Conservation (phyloP, 2,797 vertebrate species). For the Mormyrops boulengeri region DNA sequence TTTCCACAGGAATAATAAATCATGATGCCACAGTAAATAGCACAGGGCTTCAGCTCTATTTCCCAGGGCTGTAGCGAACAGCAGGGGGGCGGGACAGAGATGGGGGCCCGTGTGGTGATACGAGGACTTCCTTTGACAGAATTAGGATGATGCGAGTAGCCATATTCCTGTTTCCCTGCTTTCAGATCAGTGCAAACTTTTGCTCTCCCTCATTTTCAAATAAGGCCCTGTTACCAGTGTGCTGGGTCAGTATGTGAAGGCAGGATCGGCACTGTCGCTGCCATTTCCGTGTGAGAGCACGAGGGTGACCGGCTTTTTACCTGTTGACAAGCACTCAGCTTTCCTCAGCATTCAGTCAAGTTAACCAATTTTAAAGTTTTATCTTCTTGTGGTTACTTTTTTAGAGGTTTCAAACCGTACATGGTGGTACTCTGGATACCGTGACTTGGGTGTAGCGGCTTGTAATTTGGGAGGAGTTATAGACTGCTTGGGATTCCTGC, state of each 20-base stretch:
- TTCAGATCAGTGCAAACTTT: background rate
- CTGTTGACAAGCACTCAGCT: background rate
- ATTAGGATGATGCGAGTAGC: background rate
- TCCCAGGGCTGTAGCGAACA: background rate
- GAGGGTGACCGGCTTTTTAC: background rate
- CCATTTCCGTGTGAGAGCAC: background rate
- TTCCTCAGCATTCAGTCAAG: background rate
- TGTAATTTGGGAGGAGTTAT: background rate
- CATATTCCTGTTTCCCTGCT: constrained; percentile 9
- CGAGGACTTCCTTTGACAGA: background rate
- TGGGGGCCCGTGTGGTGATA: background rate
- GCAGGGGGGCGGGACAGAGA: background rate
- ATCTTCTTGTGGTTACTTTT: background rate
- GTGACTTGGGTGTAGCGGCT: background rate
- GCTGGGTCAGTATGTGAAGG: background rate
- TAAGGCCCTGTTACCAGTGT: background rate
- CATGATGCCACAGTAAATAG: background rate
- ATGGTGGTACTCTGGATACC: background rate
- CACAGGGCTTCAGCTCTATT: constrained; percentile 12
- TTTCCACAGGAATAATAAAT: background rate
- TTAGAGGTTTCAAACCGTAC: background rate
- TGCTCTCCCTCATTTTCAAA: background rate
- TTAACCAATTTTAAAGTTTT: background rate
- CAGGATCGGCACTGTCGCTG: background rate
- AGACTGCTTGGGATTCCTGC: background rate